These are phyloP conservation scores for Gallinago nigripennis DNA, from an alignment of 2,797 vertebrate genomes.

Conservation along the genomic window DNA sequence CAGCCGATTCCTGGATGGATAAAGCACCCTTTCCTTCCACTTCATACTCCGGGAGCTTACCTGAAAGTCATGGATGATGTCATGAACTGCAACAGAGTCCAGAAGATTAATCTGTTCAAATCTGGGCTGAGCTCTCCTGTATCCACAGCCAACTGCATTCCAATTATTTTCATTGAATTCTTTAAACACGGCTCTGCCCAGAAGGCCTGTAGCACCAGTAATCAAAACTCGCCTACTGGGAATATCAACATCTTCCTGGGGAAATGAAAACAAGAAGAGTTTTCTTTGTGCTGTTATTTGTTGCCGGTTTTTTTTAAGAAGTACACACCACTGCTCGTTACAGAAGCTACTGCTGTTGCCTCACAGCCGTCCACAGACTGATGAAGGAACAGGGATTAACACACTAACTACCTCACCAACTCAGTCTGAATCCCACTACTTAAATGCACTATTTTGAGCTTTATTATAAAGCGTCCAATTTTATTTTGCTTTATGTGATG, in stretches of 20 bases:
- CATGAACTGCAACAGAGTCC: conserved; percentile 84
- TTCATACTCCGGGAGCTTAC: conserved; percentile 63
- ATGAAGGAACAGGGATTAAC: rapidly evolving
- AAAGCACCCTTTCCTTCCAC: neutral
- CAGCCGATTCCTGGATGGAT: neutral
- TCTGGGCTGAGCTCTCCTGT: conserved; percentile 85
- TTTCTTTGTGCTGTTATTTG: neutral
- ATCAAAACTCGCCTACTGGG: conserved; percentile 82
- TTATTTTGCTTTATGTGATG: neutral
- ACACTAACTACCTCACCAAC: neutral
- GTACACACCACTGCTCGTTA: neutral
- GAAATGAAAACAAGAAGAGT: neutral
- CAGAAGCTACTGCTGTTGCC: neutral
- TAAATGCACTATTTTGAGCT: rapidly evolving
- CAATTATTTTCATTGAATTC: conserved; percentile 89
- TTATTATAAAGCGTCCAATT: neutral
- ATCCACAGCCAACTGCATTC: conserved; percentile 86
- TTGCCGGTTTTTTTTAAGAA: neutral
- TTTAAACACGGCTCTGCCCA: conserved; percentile 89
- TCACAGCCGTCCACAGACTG: rapidly evolving
- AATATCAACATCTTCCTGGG: conserved; percentile 82
- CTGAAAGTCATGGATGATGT: conserved; percentile 86
- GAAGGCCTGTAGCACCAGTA: conserved; percentile 92
- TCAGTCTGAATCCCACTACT: neutral
- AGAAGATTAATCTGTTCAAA: conserved; percentile 89